phyloP scores from a whole-genome alignment of 2,888 invertebrate species.

The Thecophora atra region DNA sequence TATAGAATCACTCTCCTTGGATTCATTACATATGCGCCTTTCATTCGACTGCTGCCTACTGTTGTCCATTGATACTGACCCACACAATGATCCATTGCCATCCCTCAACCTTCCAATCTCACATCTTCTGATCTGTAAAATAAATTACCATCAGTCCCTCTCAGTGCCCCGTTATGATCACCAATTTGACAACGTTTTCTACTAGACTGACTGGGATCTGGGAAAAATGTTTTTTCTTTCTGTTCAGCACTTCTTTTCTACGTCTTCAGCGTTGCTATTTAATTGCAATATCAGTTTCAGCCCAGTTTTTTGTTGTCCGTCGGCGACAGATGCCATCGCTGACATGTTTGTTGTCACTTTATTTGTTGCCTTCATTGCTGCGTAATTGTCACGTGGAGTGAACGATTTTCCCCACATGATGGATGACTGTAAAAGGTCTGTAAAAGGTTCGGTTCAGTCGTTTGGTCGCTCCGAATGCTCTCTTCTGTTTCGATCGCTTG shows the following conservation, averaged over 20 bases:
- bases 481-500: not conserved
- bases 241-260: slow-evolving; percentile 14
- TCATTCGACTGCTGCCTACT: no score
- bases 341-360: slow-evolving; percentile 19
- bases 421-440: not conserved
- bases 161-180: no score
- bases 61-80: no score
- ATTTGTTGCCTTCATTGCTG: slow-evolving; percentile 16
- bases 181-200: not conserved
- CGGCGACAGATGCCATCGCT: not conserved
- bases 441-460: not conserved
- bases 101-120: no score
- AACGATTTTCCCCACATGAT: slow-evolving; percentile 13
- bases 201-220: not conserved
- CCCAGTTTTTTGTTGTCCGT: not conserved
- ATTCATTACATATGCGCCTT: no score
- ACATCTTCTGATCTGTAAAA: no score
- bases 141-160: no score
- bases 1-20: not conserved
- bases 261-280: not conserved
- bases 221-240: no score
- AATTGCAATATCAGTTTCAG: slow-evolving; percentile 27
- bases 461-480: not conserved
- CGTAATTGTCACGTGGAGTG: slow-evolving; percentile 4
- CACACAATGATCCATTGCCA: no score